Evolutionary conservation across 2,888 invertebrate species (phyloP).

Genomic region (Mesorhabditis sp.): DNA sequence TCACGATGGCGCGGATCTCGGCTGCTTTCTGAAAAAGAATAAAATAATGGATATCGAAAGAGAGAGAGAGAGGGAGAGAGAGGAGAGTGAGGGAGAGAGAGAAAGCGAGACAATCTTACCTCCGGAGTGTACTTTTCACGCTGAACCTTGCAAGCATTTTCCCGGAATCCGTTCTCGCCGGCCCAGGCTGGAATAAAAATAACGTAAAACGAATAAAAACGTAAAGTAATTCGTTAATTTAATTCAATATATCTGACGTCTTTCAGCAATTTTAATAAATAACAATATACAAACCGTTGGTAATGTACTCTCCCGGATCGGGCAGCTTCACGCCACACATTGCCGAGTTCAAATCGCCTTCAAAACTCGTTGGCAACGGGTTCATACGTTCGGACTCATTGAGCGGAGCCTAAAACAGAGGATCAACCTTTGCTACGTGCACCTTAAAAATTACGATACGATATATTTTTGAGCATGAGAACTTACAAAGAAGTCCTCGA

Average conservation of each 20-base stretch:
- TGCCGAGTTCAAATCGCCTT: background rate
- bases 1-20: constrained; percentile 1
- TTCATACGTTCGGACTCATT: background rate
- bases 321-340: constrained; percentile 2
- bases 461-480: background rate
- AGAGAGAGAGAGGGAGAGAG: too few species aligned
- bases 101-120: background rate
- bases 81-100: too few species aligned
- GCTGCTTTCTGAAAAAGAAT: constrained; percentile 1
- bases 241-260: too few species aligned
- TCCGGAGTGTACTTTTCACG: background rate
- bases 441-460: background rate
- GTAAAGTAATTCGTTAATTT: too few species aligned
- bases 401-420: background rate
- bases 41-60: background rate
- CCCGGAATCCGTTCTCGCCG: constrained; percentile 2
- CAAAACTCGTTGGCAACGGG: background rate
- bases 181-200: background rate
- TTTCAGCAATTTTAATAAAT: background rate
- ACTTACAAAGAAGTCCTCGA: constrained; percentile 2
- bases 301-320: background rate
- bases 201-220: too few species aligned
- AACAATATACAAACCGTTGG: background rate
- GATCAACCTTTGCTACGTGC: background rate
- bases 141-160: background rate